phyloP scores from a whole-genome alignment of 2,113 vertebrate genomes.

The Cyprinodon variegatus region DNA sequence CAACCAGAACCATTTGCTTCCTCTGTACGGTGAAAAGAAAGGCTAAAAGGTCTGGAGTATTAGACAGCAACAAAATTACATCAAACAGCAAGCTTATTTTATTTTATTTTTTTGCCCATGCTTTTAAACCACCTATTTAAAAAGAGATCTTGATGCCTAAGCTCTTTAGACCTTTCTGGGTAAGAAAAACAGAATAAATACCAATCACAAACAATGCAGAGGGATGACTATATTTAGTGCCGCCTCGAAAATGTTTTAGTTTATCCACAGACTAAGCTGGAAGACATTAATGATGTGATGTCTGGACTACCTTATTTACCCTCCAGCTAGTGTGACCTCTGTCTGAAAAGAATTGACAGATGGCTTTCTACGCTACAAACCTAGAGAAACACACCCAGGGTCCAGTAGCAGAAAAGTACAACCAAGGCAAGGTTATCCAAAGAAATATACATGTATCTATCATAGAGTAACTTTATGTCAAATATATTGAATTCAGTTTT shows the following conservation, averaged over 20 bases:
- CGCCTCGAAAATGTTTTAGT: conserved; percentile 5
- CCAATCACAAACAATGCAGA: not conserved
- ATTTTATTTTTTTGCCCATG: not conserved
- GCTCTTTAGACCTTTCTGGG: not conserved
- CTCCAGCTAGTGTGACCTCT: conserved; percentile 2
- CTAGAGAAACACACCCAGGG: not conserved
- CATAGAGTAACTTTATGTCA: not conserved
- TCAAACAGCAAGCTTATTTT: conserved; percentile 4
- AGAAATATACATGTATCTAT: not conserved
- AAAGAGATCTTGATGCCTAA: conserved; percentile 6
- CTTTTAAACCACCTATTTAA: conserved; percentile 7
- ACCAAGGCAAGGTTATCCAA: not conserved
- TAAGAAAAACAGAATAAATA: not conserved
- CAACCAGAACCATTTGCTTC: not conserved
- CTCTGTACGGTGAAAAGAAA: not conserved
- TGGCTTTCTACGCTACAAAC: not conserved
- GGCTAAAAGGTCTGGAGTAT: not conserved
- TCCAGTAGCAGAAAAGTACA: not conserved
- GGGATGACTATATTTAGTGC: conserved; percentile 5
- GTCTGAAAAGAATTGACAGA: not conserved
- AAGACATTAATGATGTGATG: conserved; percentile 21
- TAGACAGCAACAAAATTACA: conserved; percentile 6
- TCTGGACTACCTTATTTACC: conserved; percentile 2
- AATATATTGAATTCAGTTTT: too few species aligned
- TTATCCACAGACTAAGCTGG: conserved; percentile 6